Evolutionary conservation across 2,797 vertebrate species (phyloP), one percentile per base, ranked within the genome.

Genomic region (Sebastolobus altivelis): DNA sequence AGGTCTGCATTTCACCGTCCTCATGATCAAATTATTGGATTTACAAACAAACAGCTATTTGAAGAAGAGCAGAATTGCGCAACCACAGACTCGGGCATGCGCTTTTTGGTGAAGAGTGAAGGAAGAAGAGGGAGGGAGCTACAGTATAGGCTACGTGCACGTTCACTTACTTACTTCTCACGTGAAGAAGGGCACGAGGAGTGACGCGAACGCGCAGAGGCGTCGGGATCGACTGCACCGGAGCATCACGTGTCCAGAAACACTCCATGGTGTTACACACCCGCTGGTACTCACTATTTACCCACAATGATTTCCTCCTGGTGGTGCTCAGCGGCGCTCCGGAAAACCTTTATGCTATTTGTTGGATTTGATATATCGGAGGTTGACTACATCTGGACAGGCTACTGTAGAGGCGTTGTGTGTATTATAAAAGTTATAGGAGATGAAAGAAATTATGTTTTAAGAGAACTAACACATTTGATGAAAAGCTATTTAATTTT

Each of bases 241-340:
- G 43, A 59, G 75, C 52, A n/a, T 93, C 91, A 92, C 88, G 87
- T 90, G 88, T 52, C 62, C 37, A 20, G 37, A 71, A 80, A 54
- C 66, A 78, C 76, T 37, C 49, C 72, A 49, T 10, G 40, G 75
- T 73, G 75, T 78, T 77, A 62, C 84, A 75, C 86, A 87, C 82
- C 88, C 86, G 80, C 80, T 63, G 77, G 38, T 29, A 10, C 27
- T 68, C 79, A 25, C 49, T 18, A 12, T 77, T 75, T 22, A 55
- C 66, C 74, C 46, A 52, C 33, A 16, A 37, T 8, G 10, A 59
- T 10, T 59, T 40, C 59, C 27, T 72, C 37, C 43, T 55, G 27
- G 5, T 60, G 20, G 18, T 10, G 12, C 18, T 33, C 40, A 31
- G 18, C 6, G 27, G 11, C 3, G 27, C 29, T 20, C 27, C 4